Evolutionary conservation across 2,888 invertebrate species (phyloP).

Genomic region (Timandra comae): DNA sequence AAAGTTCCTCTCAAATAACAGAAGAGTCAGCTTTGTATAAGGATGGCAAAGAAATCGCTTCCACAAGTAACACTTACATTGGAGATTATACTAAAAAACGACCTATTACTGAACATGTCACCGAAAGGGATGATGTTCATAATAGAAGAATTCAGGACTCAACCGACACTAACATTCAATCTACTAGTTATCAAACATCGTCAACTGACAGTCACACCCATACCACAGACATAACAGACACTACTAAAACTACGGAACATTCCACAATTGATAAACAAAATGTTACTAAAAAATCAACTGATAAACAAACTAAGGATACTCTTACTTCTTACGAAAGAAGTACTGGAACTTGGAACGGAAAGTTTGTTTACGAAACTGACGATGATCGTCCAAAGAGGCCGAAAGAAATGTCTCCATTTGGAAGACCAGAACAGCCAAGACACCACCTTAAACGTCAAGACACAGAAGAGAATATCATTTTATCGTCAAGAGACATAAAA

Average conservation of each 20-base stretch:
- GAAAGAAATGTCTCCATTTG: conserved; percentile 63
- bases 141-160: conserved; percentile 38
- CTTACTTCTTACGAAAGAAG: conserved; percentile 64
- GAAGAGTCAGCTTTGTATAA: conserved; percentile 62
- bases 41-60: conserved; percentile 66
- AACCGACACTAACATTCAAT: conserved; percentile 35
- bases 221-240: conserved; percentile 41
- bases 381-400: conserved; percentile 60
- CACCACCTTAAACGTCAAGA: conserved; percentile 67
- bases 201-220: conserved; percentile 41
- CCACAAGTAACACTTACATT: conserved; percentile 59
- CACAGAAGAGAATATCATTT: conserved; percentile 67
- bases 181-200: conserved; percentile 37
- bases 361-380: conserved; percentile 71
- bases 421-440: conserved; percentile 56
- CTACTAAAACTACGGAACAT: conserved; percentile 52
- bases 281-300: conserved; percentile 57
- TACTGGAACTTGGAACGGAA: conserved; percentile 76
- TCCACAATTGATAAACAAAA: conserved; percentile 67
- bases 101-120: conserved; percentile 53
- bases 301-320: conserved; percentile 58
- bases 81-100: conserved; percentile 65
- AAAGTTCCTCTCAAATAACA: conserved; percentile 54
- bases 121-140: conserved; percentile 40
- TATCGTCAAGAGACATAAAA: conserved; percentile 67